Evolutionary conservation across 2,888 invertebrate species (phyloP).

Genomic region (Chydorus sphaericus): DNA sequence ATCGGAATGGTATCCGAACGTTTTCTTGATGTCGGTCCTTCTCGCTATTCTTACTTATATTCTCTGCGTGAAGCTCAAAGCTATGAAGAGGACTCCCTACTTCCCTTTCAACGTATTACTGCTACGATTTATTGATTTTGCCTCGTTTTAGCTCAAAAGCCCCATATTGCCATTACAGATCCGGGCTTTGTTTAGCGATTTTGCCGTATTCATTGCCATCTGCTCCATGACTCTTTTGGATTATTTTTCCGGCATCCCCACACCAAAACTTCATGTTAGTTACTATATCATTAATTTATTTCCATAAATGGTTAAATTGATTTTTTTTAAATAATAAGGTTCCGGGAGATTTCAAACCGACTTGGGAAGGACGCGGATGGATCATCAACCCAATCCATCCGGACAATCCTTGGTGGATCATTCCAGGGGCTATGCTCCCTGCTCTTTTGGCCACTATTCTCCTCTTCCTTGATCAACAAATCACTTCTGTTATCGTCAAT

Average conservation of each 20-base stretch:
- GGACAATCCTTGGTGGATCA: slow-evolving; percentile 69
- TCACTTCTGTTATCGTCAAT: slow-evolving; percentile 96
- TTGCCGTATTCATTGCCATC: slow-evolving; percentile 36
- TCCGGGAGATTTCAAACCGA: slow-evolving; percentile 26
- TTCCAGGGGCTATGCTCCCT: slow-evolving; percentile 68
- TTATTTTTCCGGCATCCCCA: slow-evolving; percentile 27
- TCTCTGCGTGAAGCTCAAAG: slow-evolving; percentile 25
- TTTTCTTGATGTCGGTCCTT: slow-evolving; percentile 28
- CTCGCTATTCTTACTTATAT: slow-evolving; percentile 28
- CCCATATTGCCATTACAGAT: slow-evolving; percentile 24
- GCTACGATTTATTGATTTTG: background rate
- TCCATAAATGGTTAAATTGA: background rate
- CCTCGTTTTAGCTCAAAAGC: background rate
- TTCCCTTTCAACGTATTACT: slow-evolving; percentile 23
- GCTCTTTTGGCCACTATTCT: slow-evolving; percentile 89
- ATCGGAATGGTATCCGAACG: slow-evolving; percentile 27
- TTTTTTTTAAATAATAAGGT: slow-evolving; percentile 11
- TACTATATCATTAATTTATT: background rate
- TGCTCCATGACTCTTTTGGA: slow-evolving; percentile 31
- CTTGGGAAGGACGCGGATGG: slow-evolving; percentile 49
- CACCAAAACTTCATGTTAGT: slow-evolving; percentile 30
- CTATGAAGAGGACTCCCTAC: slow-evolving; percentile 24
- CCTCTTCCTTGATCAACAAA: slow-evolving; percentile 99
- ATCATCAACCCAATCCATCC: slow-evolving; percentile 56
- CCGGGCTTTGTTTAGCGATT: slow-evolving; percentile 35